These are phyloP conservation scores for Apotomis turbidana DNA, from an alignment of 2,888 invertebrate genomes.

Conservation along the genomic window DNA sequence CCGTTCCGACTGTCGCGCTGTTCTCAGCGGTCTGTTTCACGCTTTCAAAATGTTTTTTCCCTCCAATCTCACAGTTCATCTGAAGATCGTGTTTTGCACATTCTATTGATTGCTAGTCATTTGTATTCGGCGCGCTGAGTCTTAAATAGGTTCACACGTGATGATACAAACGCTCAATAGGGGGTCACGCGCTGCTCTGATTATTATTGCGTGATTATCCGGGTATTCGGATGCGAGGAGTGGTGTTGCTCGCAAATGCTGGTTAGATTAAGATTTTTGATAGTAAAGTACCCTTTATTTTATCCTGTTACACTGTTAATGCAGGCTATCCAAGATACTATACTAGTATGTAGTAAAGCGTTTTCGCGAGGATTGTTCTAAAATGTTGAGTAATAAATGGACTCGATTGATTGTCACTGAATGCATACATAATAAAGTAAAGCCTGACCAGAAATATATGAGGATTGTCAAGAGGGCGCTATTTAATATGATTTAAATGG, in stretches of 20 bases:
- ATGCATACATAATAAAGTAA: too few relatives aligned
- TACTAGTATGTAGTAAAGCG: constrained; percentile 2
- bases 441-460: too few relatives aligned
- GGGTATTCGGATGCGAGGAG: constrained; percentile 22
- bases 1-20: constrained; percentile 56
- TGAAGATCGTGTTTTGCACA: constrained; percentile 52
- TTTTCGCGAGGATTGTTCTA: too few relatives aligned
- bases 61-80: constrained; percentile 60
- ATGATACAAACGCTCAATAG: constrained; percentile 33
- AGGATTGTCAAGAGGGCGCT: too few relatives aligned
- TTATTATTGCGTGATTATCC: constrained; percentile 36
- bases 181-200: constrained; percentile 22
- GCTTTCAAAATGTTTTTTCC: constrained; percentile 62
- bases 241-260: constrained; percentile 32
- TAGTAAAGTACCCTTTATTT: neutral
- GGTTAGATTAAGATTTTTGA: constrained; percentile 30
- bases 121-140: constrained; percentile 33
- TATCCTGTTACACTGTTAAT: too few relatives aligned
- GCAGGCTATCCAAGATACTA: too few relatives aligned
- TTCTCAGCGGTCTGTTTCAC: constrained; percentile 50
- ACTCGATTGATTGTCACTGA: too few relatives aligned
- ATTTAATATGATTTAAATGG: too few relatives aligned
- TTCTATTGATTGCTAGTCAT: constrained; percentile 47
- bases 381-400: too few relatives aligned
- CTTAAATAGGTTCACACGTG: constrained; percentile 37